Evolutionary conservation across 2,113 vertebrate species (phyloP), one percentile per base, ranked within the genome.

Genomic region (Thamnaconus septentrionalis): DNA sequence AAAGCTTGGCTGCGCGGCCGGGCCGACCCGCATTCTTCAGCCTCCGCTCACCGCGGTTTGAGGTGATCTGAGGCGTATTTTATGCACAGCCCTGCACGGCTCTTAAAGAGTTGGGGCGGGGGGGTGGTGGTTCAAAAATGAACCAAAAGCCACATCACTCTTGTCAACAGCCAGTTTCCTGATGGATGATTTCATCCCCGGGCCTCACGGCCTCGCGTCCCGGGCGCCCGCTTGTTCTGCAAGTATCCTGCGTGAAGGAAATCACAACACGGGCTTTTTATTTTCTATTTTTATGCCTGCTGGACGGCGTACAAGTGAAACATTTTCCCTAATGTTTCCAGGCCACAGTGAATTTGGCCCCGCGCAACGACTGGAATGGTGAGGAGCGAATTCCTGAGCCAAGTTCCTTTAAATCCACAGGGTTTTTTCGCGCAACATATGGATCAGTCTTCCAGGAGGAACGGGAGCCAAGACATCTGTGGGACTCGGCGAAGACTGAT

Each of bases 391-490:
- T 85, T 80, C 80, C 75, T 18, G 42, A 69, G 83, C 85, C 82
- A 87, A 89, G 85, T 88, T 91, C 69, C 79, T 84, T 85, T 71
- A 83, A 87, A 85, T 90, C 87, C 78, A 83, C 65, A 71, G 85
- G 86, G 84, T 73, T 81, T 31, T 31, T 31, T 74, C 75, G 50
- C 42, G 49, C 78, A 78, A 78, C 43, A 58, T 87, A 87, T 87
- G 87, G 77, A 87, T 87, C 85, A 70, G 81, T 82, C 80, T 80
- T 88, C 78, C 82, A 86, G 77, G 60, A 75, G 68, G 69, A 87
- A 81, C 78, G 59, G 63, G 67, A 88, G 89, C 90, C 90, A 91
- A 90, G 80, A 91, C 90, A 92, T 91, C 89, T 91, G 90, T 85
- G 87, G 76, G 81, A 81, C 80, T 50, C 64, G 80, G 79, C 74